Evolutionary conservation across 2,797 vertebrate genomes (phyloP).

Genomic region (Schizopygopsis malacanthus): DNA sequence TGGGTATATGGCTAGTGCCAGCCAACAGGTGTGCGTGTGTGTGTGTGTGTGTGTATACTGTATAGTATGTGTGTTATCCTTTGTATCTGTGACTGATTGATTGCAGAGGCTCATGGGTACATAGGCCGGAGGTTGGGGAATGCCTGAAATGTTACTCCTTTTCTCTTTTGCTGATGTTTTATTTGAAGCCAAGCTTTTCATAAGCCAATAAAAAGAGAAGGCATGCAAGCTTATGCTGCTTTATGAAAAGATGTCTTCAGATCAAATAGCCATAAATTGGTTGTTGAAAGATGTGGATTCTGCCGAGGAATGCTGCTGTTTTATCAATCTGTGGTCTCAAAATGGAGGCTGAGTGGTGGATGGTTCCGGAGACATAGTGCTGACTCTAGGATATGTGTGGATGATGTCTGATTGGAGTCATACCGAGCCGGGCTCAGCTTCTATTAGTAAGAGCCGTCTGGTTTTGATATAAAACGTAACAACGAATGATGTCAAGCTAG

Average conservation of each 20-base stretch:
- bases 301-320: slow-evolving; percentile 47
- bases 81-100: slow-evolving; percentile 36
- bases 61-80: slow-evolving; percentile 15
- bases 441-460: slow-evolving; percentile 69
- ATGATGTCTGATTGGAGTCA: slow-evolving; percentile 50
- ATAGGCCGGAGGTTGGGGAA: slow-evolving; percentile 31
- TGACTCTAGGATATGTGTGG: slow-evolving; percentile 51
- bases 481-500: slow-evolving; percentile 74
- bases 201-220: slow-evolving; percentile 52
- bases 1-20: slow-evolving; percentile 8
- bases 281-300: slow-evolving; percentile 42
- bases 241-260: slow-evolving; percentile 41
- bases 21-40: slow-evolving; percentile 30
- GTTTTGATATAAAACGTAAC: slow-evolving; percentile 72
- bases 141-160: slow-evolving; percentile 53
- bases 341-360: slow-evolving; percentile 48
- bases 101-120: slow-evolving; percentile 9
- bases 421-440: slow-evolving; percentile 59
- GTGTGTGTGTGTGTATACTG: no score
- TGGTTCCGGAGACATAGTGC: slow-evolving; percentile 52
- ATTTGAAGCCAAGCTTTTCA: slow-evolving; percentile 51
- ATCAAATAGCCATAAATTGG: slow-evolving; percentile 49
- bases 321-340: slow-evolving; percentile 61
- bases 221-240: slow-evolving; percentile 36
- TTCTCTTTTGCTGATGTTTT: slow-evolving; percentile 25